Evolutionary conservation across 2,113 vertebrate species (phyloP), one percentile per base, ranked within the genome.

Genomic region (Saccopteryx leptura): DNA sequence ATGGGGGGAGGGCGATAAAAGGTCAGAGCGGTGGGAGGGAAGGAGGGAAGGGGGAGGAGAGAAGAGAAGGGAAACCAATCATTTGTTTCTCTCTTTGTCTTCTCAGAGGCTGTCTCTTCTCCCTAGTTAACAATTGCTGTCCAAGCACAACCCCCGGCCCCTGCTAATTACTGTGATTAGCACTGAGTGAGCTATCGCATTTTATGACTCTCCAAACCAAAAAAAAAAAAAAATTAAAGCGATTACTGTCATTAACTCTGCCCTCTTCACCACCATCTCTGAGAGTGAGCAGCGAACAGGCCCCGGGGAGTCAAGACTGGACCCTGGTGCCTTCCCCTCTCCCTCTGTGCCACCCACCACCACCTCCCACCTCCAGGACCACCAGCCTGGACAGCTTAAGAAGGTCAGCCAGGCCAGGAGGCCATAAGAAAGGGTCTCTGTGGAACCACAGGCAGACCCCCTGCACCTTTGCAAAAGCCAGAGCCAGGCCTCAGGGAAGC

Each of bases 181-280:
- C 82, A 24, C 68, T 4, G 28, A 90, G 91, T 61, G 5, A n/a
- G 86, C 91, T 60, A 89, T 71, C 12, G 18, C 87, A 79, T 94
- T 95, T 92, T 88, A 85, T 89, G 81, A 92, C 88, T 94, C 96
- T 96, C 88, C 85, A 96, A 92, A 90, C 65, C 86, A 94, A 95
- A 92, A 92, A 71, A 39, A 39, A 39, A 39, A 94, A 94, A 94
- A 69, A 95, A 92, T 81, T 94, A 90, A 88, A 86, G 93, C 82
- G 83, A 91, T 94, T 93, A 92, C 86, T 39, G 63, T 93, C 80
- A 87, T 93, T 96, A 93, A 39, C 84, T 68, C 83, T 93, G 95
- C 68, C 93, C 87, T 90, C 75, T 58, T 79, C 65, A 76, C 65
- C 63, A 58, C 68, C 58, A 56, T 68, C 94, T 82, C 76, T n/a